Conservation (phyloP, 1,140 invertebrate genomes). For the Drosophila biarmipes region DNA sequence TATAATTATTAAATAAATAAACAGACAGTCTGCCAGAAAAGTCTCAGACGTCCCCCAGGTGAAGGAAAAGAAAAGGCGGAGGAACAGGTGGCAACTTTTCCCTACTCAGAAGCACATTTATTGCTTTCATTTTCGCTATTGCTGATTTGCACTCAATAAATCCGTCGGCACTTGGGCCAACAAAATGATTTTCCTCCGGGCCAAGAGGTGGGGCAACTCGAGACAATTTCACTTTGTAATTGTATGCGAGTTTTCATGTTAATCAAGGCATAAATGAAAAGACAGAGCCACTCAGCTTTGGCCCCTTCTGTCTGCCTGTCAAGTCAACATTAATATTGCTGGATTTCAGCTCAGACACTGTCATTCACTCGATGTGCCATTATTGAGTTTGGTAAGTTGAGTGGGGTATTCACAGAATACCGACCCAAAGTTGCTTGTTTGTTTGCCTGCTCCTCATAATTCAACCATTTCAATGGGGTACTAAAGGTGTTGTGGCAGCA, state of each 20-base stretch:
- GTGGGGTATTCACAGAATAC: conserved; percentile 24
- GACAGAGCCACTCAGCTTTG: conserved; percentile 12
- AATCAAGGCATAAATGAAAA: conserved; percentile 50
- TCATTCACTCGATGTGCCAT: conserved; percentile 37
- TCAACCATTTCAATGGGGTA: conserved; percentile 12
- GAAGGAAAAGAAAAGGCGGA: background rate
- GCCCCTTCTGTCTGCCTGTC: conserved; percentile 14
- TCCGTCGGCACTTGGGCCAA: conserved; percentile 60
- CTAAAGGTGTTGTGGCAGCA: conserved; percentile 3
- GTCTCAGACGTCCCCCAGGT: conserved; percentile 35
- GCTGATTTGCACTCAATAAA: conserved; percentile 78
- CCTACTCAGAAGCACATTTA: conserved; percentile 33
- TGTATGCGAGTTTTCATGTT: conserved; percentile 48
- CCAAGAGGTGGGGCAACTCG: background rate
- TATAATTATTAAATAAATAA: conserved; percentile 82
- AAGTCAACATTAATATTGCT: conserved; percentile 47
- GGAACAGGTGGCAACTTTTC: conserved; percentile 18
- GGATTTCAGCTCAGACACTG: conserved; percentile 32
- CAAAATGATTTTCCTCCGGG: conserved; percentile 48
- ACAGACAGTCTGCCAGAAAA: conserved; percentile 41
- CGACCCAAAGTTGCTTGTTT: conserved; percentile 5
- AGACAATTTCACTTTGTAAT: conserved; percentile 59
- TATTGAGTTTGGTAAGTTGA: conserved; percentile 45
- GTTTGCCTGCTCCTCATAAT: conserved; percentile 7
- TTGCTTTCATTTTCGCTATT: conserved; percentile 40